Percentiles rank a stretch among this genome's conserved stretches.
These are phyloP conservation scores for Daubentonia madagascariensis DNA, from an alignment of 2,113 vertebrate species.

Conservation along the genomic window DNA sequence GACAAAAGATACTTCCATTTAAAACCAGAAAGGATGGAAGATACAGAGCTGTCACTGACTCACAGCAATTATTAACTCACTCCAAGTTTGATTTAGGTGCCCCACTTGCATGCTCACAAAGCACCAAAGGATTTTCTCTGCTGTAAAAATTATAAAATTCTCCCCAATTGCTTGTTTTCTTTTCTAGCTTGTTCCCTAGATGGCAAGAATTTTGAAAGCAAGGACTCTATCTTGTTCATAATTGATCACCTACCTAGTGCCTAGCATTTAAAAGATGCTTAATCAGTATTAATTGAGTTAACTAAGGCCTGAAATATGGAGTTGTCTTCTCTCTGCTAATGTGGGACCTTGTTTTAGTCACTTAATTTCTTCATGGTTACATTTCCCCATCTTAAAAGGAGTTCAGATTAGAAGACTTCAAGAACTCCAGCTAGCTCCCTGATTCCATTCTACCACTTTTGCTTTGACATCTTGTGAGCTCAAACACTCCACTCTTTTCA, in stretches of 20 bases:
- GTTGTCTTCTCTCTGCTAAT: neutral
- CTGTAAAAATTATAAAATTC: neutral
- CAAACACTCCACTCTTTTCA: neutral
- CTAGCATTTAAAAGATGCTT: neutral
- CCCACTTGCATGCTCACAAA: neutral
- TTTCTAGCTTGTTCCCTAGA: neutral
- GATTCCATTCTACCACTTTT: neutral
- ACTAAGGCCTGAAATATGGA: neutral
- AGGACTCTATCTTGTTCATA: neutral
- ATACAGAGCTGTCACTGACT: neutral
- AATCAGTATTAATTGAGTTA: neutral
- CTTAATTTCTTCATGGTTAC: neutral
- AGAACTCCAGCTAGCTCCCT: neutral
- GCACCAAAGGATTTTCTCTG: neutral
- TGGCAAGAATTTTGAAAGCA: neutral
- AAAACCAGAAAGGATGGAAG: neutral
- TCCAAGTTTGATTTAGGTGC: neutral
- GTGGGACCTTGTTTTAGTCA: neutral
- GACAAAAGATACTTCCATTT: neutral
- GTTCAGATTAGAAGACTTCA: neutral
- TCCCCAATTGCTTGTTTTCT: neutral
- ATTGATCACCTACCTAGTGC: neutral
- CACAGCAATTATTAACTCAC: neutral
- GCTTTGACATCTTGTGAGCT: neutral
- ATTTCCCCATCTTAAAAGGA: neutral